phyloP scores from a whole-genome alignment of 2,113 vertebrate genomes.

The Aphyosemion australe region DNA sequence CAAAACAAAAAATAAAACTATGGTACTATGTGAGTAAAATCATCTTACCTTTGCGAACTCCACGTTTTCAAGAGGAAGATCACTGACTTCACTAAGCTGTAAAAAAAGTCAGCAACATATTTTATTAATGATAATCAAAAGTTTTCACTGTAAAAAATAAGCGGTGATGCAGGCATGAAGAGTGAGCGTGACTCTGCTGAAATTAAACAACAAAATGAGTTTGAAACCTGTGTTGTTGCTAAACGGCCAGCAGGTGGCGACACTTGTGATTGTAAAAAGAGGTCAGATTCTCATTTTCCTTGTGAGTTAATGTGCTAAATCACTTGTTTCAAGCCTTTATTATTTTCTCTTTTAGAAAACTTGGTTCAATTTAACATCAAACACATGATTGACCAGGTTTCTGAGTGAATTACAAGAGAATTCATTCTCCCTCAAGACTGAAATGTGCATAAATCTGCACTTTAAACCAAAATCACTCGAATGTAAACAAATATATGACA shows the following conservation, averaged over 20 bases:
- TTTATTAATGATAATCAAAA: background rate
- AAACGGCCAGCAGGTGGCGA: background rate
- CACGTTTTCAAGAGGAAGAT: constrained; percentile 88
- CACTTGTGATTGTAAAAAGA: background rate
- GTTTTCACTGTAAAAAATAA: background rate
- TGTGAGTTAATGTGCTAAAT: too few relatives aligned
- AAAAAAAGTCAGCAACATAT: constrained; percentile 27
- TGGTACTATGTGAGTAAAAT: background rate
- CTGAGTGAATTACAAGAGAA: too few relatives aligned
- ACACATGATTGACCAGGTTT: too few relatives aligned
- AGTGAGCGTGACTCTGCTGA: background rate
- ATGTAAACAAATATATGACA: background rate
- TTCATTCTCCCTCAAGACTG: too few relatives aligned
- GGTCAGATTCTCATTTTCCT: background rate
- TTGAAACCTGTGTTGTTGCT: background rate
- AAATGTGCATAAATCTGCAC: background rate
- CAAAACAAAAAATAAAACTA: background rate
- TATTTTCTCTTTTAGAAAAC: background rate
- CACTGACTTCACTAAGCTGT: constrained; percentile 91
- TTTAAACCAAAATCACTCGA: background rate
- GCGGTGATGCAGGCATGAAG: background rate
- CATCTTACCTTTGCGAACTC: constrained; percentile 95
- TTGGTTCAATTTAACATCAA: background rate
- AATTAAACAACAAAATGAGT: background rate
- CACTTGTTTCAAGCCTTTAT: background rate